These are phyloP conservation scores for Scomber scombrus DNA, from an alignment of 2,113 vertebrate genomes.

Conservation along the genomic window DNA sequence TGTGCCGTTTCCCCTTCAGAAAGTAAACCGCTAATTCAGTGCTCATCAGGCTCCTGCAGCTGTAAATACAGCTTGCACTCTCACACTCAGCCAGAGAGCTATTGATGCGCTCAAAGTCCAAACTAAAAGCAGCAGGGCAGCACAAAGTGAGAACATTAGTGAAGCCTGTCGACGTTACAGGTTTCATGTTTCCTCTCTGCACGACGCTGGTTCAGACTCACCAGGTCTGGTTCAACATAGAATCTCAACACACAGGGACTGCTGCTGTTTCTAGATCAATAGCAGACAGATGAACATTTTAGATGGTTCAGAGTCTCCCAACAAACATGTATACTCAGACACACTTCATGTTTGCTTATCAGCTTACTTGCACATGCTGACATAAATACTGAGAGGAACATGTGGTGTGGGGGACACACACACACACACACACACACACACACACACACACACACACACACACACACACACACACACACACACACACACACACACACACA, in stretches of 20 bases:
- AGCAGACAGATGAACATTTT: conserved; percentile 39
- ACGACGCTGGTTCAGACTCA: conserved; percentile 10
- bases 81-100: not conserved
- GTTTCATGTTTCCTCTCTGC: conserved; percentile 30
- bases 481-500: too few relatives aligned
- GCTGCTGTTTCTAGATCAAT: conserved; percentile 56
- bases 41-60: conserved; percentile 42
- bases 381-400: not conserved
- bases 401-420: not conserved
- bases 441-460: too few relatives aligned
- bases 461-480: too few relatives aligned
- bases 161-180: conserved; percentile 2
- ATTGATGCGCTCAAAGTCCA: not conserved
- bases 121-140: conserved; percentile 1
- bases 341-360: too few relatives aligned
- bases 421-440: too few relatives aligned
- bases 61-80: conserved; percentile 39
- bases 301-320: not conserved
- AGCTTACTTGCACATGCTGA: not conserved
- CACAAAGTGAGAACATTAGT: conserved; percentile 8
- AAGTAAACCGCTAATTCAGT: conserved; percentile 10
- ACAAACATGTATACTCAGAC: not conserved
- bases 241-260: not conserved
- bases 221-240: conserved; percentile 4
- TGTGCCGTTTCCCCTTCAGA: conserved; percentile 44